A percentile compares a stretch with the other conserved stretches of the same genome.
Evolutionary conservation across 2,888 invertebrate genomes (phyloP).

Genomic region (Megamerina dolium): DNA sequence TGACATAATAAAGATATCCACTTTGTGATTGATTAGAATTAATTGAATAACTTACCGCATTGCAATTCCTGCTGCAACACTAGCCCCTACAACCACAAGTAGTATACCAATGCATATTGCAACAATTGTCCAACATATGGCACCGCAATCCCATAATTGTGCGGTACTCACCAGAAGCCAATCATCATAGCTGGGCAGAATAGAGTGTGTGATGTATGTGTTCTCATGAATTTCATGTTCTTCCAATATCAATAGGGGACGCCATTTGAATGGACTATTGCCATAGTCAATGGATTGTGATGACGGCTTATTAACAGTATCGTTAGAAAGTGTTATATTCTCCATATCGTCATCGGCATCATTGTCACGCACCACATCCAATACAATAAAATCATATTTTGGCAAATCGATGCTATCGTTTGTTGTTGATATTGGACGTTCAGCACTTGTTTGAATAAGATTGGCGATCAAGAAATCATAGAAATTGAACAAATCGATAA

Average conservation of each 20-base stretch:
- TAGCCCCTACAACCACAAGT: conserved; percentile 39
- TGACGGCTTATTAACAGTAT: not conserved
- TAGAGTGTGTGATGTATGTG: conserved; percentile 45
- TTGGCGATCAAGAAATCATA: conserved; percentile 45
- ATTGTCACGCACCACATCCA: conserved; percentile 40
- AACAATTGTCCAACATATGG: conserved; percentile 46
- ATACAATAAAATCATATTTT: conserved; percentile 48
- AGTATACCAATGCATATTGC: conserved; percentile 40
- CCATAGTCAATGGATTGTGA: not conserved
- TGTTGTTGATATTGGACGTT: not conserved
- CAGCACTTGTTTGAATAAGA: conserved; percentile 9
- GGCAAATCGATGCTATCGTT: conserved; percentile 19
- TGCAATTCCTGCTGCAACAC: conserved; percentile 45
- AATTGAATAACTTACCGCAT: conserved; percentile 45
- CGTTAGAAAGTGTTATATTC: not conserved
- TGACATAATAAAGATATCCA: no score
- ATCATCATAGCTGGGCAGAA: conserved; percentile 46
- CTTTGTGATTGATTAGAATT: no score
- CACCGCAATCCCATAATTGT: conserved; percentile 43
- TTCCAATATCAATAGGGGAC: conserved; percentile 47
- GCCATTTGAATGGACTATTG: conserved; percentile 35
- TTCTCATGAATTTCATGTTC: conserved; percentile 35
- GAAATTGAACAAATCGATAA: conserved; percentile 45
- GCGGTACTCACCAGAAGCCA: conserved; percentile 44
- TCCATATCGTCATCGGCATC: conserved; percentile 10